Evolutionary conservation across 2,797 vertebrate species (phyloP).

Genomic region (Echeneis naucrates): DNA sequence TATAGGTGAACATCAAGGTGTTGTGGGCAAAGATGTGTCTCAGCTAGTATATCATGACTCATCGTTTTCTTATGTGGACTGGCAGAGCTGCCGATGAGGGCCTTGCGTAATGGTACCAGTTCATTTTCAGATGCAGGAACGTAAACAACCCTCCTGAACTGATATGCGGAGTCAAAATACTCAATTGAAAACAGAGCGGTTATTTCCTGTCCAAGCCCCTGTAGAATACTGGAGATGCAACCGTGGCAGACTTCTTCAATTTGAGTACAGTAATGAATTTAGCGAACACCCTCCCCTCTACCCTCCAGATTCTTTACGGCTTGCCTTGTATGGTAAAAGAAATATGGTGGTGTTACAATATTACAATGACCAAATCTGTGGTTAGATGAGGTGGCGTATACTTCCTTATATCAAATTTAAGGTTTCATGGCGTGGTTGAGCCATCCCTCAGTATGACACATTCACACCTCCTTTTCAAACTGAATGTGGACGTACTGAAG

Average conservation of each 20-base stretch:
- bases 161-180: constrained; percentile 22
- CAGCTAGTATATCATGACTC: constrained; percentile 52
- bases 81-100: constrained; percentile 51
- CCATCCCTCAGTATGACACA: constrained; percentile 21
- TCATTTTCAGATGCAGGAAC: constrained; percentile 24
- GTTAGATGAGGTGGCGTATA: constrained; percentile 13
- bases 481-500: not conserved
- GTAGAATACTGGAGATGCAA: not conserved
- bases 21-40: constrained; percentile 47
- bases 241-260: constrained; percentile 3
- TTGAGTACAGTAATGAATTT: not conserved
- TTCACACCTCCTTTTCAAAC: not conserved
- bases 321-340: constrained; percentile 41
- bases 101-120: constrained; percentile 13
- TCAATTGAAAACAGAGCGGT: not conserved
- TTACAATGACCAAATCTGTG: not conserved
- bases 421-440: constrained; percentile 40
- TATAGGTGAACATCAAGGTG: constrained; percentile 34
- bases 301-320: not conserved
- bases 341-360: not conserved
- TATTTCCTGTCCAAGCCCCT: not conserved
- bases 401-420: constrained; percentile 34
- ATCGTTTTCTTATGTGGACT: constrained; percentile 42
- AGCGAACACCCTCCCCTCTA: not conserved
- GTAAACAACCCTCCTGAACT: constrained; percentile 22